Evolutionary conservation across 2,888 invertebrate genomes (phyloP).

Genomic region (Drosophila subquinaria): DNA sequence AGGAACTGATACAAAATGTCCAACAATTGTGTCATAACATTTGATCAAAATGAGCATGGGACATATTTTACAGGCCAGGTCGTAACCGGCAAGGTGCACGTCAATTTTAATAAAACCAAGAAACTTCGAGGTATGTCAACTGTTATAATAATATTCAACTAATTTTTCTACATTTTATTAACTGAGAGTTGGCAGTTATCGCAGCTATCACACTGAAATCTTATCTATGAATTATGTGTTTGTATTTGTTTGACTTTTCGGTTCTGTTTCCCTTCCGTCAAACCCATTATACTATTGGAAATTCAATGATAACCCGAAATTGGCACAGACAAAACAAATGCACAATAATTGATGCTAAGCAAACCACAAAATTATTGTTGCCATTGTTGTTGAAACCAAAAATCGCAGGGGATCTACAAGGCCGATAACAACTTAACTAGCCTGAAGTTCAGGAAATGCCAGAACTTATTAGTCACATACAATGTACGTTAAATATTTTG

Average conservation of each 20-base stretch:
- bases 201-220: slow-evolving; percentile 44
- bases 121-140: slow-evolving; percentile 81
- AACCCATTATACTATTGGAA: slow-evolving; percentile 39
- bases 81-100: slow-evolving; percentile 81
- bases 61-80: slow-evolving; percentile 86
- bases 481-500: background rate
- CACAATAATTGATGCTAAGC: slow-evolving; percentile 59
- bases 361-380: slow-evolving; percentile 13
- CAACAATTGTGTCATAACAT: slow-evolving; percentile 80
- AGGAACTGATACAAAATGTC: slow-evolving; percentile 59
- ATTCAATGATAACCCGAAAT: slow-evolving; percentile 59
- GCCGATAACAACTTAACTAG: slow-evolving; percentile 17
- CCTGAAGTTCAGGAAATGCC: slow-evolving; percentile 63
- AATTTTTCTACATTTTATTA: slow-evolving; percentile 1
- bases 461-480: slow-evolving; percentile 46
- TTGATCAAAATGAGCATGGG: slow-evolving; percentile 89
- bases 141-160: background rate
- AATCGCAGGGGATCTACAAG: slow-evolving; percentile 46
- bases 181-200: slow-evolving; percentile 1
- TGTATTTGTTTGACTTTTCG: slow-evolving; percentile 32
- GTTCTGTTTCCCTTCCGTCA: slow-evolving; percentile 28
- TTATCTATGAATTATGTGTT: slow-evolving; percentile 46
- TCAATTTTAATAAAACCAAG: slow-evolving; percentile 81
- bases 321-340: slow-evolving; percentile 42
- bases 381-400: background rate